A percentile compares a stretch with the other conserved stretches of the same genome.
Conservation (phyloP, 2,113 vertebrate species). For the Loxodonta africana region DNA sequence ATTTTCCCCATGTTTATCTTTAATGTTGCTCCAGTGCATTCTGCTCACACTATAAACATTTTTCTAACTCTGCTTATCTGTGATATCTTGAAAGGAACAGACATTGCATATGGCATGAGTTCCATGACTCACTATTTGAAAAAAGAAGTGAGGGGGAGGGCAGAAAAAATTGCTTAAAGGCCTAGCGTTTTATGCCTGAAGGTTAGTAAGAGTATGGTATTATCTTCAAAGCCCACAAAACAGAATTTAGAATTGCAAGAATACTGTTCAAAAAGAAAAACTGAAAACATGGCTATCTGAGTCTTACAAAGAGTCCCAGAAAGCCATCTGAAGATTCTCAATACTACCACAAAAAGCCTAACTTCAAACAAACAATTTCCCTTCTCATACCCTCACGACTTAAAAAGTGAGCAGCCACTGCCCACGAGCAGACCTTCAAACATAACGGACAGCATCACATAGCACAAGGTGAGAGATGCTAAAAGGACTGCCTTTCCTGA, state of each 20-base stretch:
- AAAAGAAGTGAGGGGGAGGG: neutral
- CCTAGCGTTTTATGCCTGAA: neutral
- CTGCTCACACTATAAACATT: neutral
- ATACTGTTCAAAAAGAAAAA: constrained; percentile 18
- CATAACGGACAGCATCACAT: neutral
- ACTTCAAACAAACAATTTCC: neutral
- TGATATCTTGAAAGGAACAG: neutral
- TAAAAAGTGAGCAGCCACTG: neutral
- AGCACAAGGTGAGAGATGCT: neutral
- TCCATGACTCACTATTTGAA: neutral
- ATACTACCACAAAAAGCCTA: neutral
- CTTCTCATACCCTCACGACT: neutral
- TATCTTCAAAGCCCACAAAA: constrained; percentile 18
- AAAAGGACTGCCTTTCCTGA: neutral
- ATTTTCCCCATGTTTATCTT: neutral
- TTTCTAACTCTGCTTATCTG: neutral
- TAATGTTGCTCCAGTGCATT: neutral
- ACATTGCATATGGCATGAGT: neutral
- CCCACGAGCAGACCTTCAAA: neutral
- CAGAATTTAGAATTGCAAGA: constrained; percentile 1
- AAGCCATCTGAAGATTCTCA: neutral
- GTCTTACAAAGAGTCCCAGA: neutral
- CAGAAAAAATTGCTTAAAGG: neutral
- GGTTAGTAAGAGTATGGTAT: neutral
- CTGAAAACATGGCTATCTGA: neutral